Conservation (phyloP, 2,888 invertebrate species). For the Aphodius sticticus region DNA sequence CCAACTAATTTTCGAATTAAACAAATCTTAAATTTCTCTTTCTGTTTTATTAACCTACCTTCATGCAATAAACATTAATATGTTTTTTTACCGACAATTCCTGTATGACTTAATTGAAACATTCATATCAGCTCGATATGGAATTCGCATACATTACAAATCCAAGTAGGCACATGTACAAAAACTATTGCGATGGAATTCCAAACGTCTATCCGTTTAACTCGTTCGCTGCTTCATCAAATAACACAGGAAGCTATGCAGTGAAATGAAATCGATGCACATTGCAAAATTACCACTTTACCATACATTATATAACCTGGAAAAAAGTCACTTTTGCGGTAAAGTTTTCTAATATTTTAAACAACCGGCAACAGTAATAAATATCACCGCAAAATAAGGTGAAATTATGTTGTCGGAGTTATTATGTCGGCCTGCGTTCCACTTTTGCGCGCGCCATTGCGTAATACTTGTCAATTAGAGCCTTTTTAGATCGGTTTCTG, state of each 20-base stretch:
- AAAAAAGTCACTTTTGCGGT: background rate
- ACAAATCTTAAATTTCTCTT: background rate
- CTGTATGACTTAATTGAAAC: background rate
- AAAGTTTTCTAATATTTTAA: background rate
- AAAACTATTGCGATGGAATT: background rate
- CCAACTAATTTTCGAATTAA: too few species aligned
- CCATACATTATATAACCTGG: background rate
- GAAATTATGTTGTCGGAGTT: background rate
- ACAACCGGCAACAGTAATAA: background rate
- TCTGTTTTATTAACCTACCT: background rate
- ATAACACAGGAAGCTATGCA: background rate
- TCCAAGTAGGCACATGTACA: background rate
- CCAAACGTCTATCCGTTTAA: background rate
- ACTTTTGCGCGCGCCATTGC: background rate
- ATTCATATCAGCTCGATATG: background rate
- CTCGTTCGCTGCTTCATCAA: background rate
- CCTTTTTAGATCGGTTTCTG: background rate
- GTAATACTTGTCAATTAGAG: background rate
- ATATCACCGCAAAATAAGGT: constrained; percentile 4
- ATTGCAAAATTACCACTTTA: background rate
- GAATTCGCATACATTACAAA: background rate
- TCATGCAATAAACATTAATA: background rate
- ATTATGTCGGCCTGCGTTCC: background rate
- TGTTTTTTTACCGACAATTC: background rate
- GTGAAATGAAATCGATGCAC: background rate